Percentiles rank a stretch among this genome's conserved stretches.
Conservation (phyloP, 2,113 vertebrate genomes). For the human (Homo sapiens) region GRCh38 chr4:64889501-64890000, state of each 20-base stretch:
- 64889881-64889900: conserved; percentile 42
- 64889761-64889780: neutral
- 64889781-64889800: conserved; percentile 55
- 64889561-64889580: neutral
- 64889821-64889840: conserved; percentile 48
- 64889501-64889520: neutral
- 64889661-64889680: neutral
- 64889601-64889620: neutral
- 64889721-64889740: conserved; percentile 19
- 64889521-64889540: neutral
- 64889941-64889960: neutral
- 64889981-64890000: conserved; percentile 42
- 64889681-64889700: neutral
- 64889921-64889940: neutral
- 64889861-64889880: conserved; percentile 31
- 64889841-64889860: conserved; percentile 46
- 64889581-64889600: neutral
- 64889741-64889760: conserved; percentile 39
- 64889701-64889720: neutral
- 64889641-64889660: neutral
- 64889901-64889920: conserved; percentile 30
- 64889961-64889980: conserved; percentile 13
- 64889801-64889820: conserved; percentile 5
- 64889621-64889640: neutral
- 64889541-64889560: neutral